phyloP scores from a whole-genome alignment of 2,797 vertebrate species.

The Mormyrops attenuatus region DNA sequence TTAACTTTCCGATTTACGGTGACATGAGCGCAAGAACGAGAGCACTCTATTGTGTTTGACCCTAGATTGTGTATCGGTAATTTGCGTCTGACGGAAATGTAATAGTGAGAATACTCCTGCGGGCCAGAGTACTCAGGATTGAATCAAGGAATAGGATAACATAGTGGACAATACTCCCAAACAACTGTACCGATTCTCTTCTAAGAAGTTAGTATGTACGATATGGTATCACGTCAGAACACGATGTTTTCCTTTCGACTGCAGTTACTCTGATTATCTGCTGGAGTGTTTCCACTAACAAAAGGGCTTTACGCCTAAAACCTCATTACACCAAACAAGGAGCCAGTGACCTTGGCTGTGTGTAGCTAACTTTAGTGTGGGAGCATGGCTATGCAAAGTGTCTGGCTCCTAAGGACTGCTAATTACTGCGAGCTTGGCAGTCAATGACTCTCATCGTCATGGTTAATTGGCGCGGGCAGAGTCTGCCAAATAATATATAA shows the following conservation, averaged over 20 bases:
- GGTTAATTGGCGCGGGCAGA: slow-evolving; percentile 33
- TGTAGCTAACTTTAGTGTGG: slow-evolving; percentile 34
- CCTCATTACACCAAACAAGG: slow-evolving; percentile 32
- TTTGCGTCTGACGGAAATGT: slow-evolving; percentile 57
- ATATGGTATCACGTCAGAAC: background rate
- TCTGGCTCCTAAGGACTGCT: slow-evolving; percentile 30
- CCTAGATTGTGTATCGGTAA: slow-evolving; percentile 45
- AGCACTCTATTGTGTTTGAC: slow-evolving; percentile 38
- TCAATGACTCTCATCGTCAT: slow-evolving; percentile 32
- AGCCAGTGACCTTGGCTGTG: slow-evolving; percentile 31
- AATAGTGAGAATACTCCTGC: slow-evolving; percentile 59
- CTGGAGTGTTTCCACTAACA: slow-evolving; percentile 37
- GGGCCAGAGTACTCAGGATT: slow-evolving; percentile 64
- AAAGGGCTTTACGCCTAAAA: slow-evolving; percentile 28
- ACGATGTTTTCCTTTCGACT: slow-evolving; percentile 37
- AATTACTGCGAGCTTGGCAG: slow-evolving; percentile 26
- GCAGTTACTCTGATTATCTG: slow-evolving; percentile 49
- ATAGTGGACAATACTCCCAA: slow-evolving; percentile 59
- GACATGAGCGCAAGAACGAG: slow-evolving; percentile 42
- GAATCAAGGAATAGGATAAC: slow-evolving; percentile 47
- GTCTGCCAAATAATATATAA: background rate
- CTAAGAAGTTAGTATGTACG: slow-evolving; percentile 52
- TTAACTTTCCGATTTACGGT: slow-evolving; percentile 44
- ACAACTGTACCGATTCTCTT: slow-evolving; percentile 58
- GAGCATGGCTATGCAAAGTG: slow-evolving; percentile 37